Percentiles rank a stretch among this genome's conserved stretches.
These are phyloP conservation scores for Caenorhabditis imperialis DNA, from an alignment of 2,888 invertebrate species.

Conservation along the genomic window DNA sequence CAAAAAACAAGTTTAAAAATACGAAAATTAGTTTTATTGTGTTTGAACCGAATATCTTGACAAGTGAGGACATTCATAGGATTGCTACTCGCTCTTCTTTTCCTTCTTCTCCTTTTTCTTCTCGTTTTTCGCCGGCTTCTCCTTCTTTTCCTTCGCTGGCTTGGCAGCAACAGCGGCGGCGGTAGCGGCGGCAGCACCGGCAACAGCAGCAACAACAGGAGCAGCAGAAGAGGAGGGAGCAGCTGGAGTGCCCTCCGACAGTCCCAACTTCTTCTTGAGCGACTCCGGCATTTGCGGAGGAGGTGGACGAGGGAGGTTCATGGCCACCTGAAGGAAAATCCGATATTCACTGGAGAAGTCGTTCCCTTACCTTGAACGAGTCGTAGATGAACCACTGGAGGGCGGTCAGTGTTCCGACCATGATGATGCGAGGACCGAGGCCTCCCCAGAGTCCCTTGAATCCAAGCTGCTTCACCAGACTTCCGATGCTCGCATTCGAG, in stretches of 20 bases:
- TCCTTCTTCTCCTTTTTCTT: conserved; percentile 3
- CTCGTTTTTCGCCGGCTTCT: conserved; percentile 7
- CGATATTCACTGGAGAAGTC: background rate
- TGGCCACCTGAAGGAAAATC: conserved; percentile 67
- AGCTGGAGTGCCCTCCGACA: conserved; percentile 68
- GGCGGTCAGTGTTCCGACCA: conserved; percentile 92
- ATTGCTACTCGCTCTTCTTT: conserved; percentile 7
- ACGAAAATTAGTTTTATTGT: background rate
- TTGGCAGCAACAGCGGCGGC: conserved; percentile 2
- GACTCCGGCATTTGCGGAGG: conserved; percentile 96
- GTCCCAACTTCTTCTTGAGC: conserved; percentile 84
- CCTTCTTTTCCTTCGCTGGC: conserved; percentile 18
- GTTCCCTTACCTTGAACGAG: conserved; percentile 83
- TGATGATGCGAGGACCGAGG: conserved; percentile 87
- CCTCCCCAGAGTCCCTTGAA: conserved; percentile 82
- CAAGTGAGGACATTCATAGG: too few relatives aligned
- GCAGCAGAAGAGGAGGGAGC: background rate
- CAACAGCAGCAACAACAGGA: background rate
- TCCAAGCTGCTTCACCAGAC: conserved; percentile 86
- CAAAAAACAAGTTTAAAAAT: background rate
- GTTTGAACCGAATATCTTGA: too few relatives aligned
- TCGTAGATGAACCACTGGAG: conserved; percentile 94
- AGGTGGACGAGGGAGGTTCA: conserved; percentile 91
- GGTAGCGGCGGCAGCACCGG: background rate
- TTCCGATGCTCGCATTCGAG: conserved; percentile 85